Evolutionary conservation across 2,797 vertebrate species (phyloP).

Genomic region (Odontamblyopus lacepedii): DNA sequence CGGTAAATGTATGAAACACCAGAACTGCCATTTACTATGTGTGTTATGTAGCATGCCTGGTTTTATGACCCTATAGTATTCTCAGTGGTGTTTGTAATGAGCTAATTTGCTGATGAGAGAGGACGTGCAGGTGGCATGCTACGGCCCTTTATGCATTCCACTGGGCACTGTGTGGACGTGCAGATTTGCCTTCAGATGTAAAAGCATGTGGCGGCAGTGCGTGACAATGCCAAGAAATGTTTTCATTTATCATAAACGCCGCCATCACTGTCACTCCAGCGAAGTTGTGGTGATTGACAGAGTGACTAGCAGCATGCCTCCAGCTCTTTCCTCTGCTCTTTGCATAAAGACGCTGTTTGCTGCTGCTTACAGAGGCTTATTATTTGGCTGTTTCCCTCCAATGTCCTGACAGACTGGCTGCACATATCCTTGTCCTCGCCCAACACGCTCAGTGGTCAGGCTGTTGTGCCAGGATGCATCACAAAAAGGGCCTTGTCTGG

Average conservation of each 20-base stretch:
- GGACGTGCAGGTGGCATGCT: slow-evolving; percentile 25
- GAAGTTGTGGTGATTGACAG: slow-evolving; percentile 35
- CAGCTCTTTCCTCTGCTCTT: slow-evolving; percentile 22
- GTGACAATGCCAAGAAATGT: slow-evolving; percentile 12
- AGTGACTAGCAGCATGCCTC: slow-evolving; percentile 25
- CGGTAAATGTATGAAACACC: slow-evolving; percentile 10
- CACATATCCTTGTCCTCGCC: background rate
- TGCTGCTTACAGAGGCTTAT: slow-evolving; percentile 16
- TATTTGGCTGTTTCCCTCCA: slow-evolving; percentile 11
- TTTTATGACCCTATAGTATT: slow-evolving; percentile 35
- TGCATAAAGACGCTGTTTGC: slow-evolving; percentile 14
- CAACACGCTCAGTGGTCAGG: slow-evolving; percentile 18
- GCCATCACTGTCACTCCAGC: slow-evolving; percentile 33
- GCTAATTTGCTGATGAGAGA: slow-evolving; percentile 14
- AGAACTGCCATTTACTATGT: slow-evolving; percentile 30
- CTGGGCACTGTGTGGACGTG: slow-evolving; percentile 4
- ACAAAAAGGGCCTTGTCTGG: slow-evolving; percentile 28
- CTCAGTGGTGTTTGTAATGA: slow-evolving; percentile 22
- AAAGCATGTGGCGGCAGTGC: slow-evolving; percentile 7
- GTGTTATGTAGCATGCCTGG: slow-evolving; percentile 37
- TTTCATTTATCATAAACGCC: slow-evolving; percentile 29
- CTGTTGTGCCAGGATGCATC: slow-evolving; percentile 9
- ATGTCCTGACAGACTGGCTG: slow-evolving; percentile 3
- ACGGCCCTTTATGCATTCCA: slow-evolving; percentile 23
- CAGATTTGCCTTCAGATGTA: slow-evolving; percentile 29